Evolutionary conservation across 2,888 invertebrate species (phyloP), one percentile per base, ranked within the genome.

Genomic region (Philopedon plagiatum): DNA sequence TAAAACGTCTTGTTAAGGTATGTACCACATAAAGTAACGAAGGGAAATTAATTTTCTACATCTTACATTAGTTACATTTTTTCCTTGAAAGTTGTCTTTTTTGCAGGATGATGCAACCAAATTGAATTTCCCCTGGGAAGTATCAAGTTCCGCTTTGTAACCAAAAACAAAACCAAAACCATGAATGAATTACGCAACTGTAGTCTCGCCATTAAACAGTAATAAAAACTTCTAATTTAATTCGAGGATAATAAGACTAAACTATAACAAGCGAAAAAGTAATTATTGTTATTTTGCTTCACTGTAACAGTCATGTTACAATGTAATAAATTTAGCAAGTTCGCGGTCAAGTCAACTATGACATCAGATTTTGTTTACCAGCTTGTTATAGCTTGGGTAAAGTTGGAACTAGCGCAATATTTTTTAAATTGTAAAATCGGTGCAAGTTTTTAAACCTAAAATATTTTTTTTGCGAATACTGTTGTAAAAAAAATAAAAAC

Each of bases 261-360:
- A 29, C 29, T 54, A 13, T 15, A 15, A 29, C 29, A 29, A 26
- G 29, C 51, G 29, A 51, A 29, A 29, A 54, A 54, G 11, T 39
- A 39, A 46, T 29, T 54, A 54, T 54, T 54, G 15, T 54, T 29
- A 29, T 54, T 29, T 18, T 13, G 44, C 23, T 11, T 11, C 29
- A 13, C 29, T 54, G 29, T 54, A 54, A 29, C 51, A n/a, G 2
- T 26, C 13, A 26, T 15, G 8, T 29, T 54, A 29, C 29, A 13
- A 49, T 15, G 18, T 29, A 46, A 54, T 54, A 54, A 54, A 62
- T 49, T 51, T 23, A 68, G 37, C 61, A 68, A 68, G 68, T 68
- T 68, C 61, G 68, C 68, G 68, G 68, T 68, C 68, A 68, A 68
- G 68, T 41, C 54, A 68, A 68, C 61, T 61, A 68, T 68, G 68